A percentile compares a stretch with the other conserved stretches of the same genome.
These are phyloP conservation scores for Epicampocera succincta DNA, from an alignment of 2,888 invertebrate species.

Conservation along the genomic window DNA sequence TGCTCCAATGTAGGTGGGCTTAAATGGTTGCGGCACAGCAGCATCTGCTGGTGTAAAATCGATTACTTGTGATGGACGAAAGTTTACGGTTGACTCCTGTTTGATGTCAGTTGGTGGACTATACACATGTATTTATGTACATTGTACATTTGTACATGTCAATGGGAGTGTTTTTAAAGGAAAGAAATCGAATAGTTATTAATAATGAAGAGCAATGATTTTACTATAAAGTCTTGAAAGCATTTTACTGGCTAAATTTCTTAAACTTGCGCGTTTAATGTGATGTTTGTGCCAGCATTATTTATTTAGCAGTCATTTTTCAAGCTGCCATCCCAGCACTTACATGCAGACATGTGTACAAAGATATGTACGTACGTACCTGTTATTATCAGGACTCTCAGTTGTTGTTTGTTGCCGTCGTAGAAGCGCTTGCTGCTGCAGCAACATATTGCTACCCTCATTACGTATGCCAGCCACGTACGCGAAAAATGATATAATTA, in stretches of 20 bases:
- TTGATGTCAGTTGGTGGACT: constrained; percentile 14
- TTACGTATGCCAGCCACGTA: constrained; percentile 81
- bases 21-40: constrained; percentile 70
- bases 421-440: constrained; percentile 39
- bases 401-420: constrained; percentile 53
- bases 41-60: constrained; percentile 77
- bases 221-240: no score
- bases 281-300: constrained; percentile 12
- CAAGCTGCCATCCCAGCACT: constrained; percentile 67
- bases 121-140: background rate
- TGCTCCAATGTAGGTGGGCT: constrained; percentile 72
- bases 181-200: background rate
- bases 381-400: constrained; percentile 71
- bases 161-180: no score
- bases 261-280: no score
- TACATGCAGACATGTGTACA: no score
- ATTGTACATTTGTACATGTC: background rate
- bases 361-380: no score
- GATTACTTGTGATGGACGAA: constrained; percentile 76
- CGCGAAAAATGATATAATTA: constrained; percentile 80
- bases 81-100: constrained; percentile 65
- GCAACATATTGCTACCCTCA: constrained; percentile 71
- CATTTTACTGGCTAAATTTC: no score
- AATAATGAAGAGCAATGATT: background rate
- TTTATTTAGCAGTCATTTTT: constrained; percentile 15